phyloP scores from a whole-genome alignment of 2,797 vertebrate genomes.

The Dallia pectoralis region DNA sequence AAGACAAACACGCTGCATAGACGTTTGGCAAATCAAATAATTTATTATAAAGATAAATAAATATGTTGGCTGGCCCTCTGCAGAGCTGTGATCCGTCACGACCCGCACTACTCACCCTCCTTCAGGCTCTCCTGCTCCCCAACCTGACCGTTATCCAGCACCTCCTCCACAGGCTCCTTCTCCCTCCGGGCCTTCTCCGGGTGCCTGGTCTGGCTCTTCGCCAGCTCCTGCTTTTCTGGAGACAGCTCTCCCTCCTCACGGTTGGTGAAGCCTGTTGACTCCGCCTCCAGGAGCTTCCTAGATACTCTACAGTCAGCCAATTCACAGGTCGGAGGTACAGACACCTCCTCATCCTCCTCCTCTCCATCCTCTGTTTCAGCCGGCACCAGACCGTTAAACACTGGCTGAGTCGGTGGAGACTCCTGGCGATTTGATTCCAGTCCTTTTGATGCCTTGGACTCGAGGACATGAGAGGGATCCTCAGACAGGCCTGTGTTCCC shows the following conservation, averaged over 20 bases:
- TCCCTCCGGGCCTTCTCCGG: neutral
- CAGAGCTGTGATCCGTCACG: no score
- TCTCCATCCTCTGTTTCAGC: conserved; percentile 47
- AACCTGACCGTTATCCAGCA: conserved; percentile 31
- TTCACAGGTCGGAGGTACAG: conserved; percentile 30
- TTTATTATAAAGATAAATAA: no score
- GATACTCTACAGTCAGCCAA: conserved; percentile 9
- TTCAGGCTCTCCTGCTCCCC: conserved; percentile 55
- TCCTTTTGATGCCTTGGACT: conserved; percentile 36
- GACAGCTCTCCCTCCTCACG: conserved; percentile 57
- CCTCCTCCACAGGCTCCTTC: conserved; percentile 45
- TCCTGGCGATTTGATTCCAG: conserved; percentile 40
- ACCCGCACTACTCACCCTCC: conserved; percentile 63
- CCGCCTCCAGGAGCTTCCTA: neutral
- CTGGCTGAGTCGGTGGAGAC: conserved; percentile 27
- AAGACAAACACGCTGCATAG: no score
- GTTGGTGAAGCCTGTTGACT: conserved; percentile 34
- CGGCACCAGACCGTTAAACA: conserved; percentile 66
- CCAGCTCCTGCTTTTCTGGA: conserved; percentile 9
- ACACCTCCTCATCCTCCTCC: conserved; percentile 31
- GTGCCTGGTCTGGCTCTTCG: neutral
- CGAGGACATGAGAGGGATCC: conserved; percentile 20
- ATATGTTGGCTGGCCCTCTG: no score
- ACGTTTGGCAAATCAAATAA: no score
- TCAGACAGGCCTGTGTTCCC: conserved; percentile 55